Evolutionary conservation across 2,888 invertebrate species (phyloP).

Genomic region (Campoletis raptor): DNA sequence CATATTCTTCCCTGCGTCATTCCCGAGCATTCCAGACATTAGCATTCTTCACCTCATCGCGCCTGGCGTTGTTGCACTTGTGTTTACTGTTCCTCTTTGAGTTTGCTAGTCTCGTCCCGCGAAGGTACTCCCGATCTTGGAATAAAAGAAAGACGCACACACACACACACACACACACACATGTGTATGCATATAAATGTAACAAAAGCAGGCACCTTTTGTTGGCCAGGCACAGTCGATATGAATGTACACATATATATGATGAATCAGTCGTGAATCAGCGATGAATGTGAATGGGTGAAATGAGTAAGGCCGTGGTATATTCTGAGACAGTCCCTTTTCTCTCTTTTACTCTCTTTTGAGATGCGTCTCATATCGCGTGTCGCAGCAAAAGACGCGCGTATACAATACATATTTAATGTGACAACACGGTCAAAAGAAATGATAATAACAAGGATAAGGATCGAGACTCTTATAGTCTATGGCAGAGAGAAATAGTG

Average conservation of each 20-base stretch:
- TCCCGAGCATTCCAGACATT: slow-evolving; percentile 53
- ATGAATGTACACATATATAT: slow-evolving; percentile 5
- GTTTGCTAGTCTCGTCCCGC: slow-evolving; percentile 43
- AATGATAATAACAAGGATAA: slow-evolving; percentile 41
- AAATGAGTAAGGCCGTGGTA: background rate
- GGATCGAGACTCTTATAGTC: background rate
- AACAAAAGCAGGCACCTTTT: background rate
- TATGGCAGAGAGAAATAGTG: background rate
- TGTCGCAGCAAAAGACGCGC: slow-evolving; percentile 5
- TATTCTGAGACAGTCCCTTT: background rate
- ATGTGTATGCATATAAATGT: background rate
- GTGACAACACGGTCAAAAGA: slow-evolving; percentile 49
- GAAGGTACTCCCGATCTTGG: slow-evolving; percentile 45
- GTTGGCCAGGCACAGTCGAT: slow-evolving; percentile 14
- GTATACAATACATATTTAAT: slow-evolving; percentile 56
- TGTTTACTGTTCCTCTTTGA: slow-evolving; percentile 60
- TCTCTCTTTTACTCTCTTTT: background rate
- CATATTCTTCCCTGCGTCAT: slow-evolving; percentile 37
- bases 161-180: slow-evolving; percentile 10
- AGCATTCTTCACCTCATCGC: slow-evolving; percentile 65
- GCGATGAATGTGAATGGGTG: slow-evolving; percentile 47
- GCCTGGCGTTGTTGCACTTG: slow-evolving; percentile 56
- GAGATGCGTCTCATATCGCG: slow-evolving; percentile 14
- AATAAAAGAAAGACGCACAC: background rate
- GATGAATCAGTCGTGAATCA: slow-evolving; percentile 62